A percentile compares a stretch with the other conserved stretches of the same genome.
phyloP scores from a whole-genome alignment of 2,888 invertebrate species.

The Rhamnusium bicolor region DNA sequence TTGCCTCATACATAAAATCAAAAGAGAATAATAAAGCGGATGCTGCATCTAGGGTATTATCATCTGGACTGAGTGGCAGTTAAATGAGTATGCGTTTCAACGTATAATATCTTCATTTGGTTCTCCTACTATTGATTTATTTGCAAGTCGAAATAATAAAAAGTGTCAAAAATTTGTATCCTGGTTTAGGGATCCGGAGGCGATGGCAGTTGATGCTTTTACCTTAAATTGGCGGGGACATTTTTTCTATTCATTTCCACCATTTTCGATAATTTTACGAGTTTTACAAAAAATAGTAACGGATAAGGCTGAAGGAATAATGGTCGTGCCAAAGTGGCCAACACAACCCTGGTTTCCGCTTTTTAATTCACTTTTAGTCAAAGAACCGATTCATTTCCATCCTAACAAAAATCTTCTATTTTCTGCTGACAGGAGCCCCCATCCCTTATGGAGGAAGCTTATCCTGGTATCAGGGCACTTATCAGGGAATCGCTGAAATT shows the following conservation, averaged over 20 bases:
- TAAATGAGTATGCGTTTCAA: slow-evolving; percentile 1
- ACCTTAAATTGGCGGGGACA: slow-evolving; percentile 12
- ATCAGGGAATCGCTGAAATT: slow-evolving; percentile 18
- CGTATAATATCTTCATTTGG: slow-evolving; percentile 15
- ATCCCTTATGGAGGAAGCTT: slow-evolving; percentile 13
- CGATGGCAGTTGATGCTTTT: slow-evolving; percentile 25
- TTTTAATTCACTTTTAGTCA: slow-evolving; percentile 3
- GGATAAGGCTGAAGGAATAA: slow-evolving; percentile 15
- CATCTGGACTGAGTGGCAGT: slow-evolving; percentile 18
- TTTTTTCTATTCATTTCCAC: slow-evolving; percentile 29
- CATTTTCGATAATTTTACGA: slow-evolving; percentile 11
- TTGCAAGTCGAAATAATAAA: slow-evolving; percentile 8
- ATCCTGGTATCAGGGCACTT: slow-evolving; percentile 22
- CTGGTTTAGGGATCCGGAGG: slow-evolving; percentile 18
- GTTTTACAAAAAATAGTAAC: slow-evolving; percentile 25
- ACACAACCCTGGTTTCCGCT: slow-evolving; percentile 19
- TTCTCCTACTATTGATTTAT: slow-evolving; percentile 15
- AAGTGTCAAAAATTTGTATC: slow-evolving; percentile 27
- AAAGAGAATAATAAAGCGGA: neutral
- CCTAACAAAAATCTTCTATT: slow-evolving; percentile 1
- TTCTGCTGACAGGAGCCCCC: slow-evolving; percentile 11
- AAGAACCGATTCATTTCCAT: slow-evolving; percentile 9
- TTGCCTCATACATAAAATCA: slow-evolving; percentile 9
- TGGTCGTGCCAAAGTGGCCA: neutral
- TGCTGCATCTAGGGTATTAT: slow-evolving; percentile 1